A percentile compares a stretch with the other conserved stretches of the same genome.
phyloP scores from a whole-genome alignment of 64 coral and sea anemone genomes.

The Stichodactyla mertensii region DNA sequence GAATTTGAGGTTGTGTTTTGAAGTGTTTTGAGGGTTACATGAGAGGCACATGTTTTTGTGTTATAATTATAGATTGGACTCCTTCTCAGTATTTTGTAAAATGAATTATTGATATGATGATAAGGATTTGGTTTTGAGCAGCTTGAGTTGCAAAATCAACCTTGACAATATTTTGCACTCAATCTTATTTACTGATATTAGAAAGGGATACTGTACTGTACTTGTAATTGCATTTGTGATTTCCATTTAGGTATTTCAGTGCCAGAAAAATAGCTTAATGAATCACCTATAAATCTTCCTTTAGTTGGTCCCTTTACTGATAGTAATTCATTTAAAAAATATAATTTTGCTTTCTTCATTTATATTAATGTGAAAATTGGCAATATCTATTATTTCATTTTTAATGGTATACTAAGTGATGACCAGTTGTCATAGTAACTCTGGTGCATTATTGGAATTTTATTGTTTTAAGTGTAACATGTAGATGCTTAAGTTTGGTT shows the following conservation, averaged over 20 bases:
- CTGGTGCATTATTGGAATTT: not conserved
- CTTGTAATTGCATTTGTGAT: no score
- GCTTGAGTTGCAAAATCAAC: not conserved
- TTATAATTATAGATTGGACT: not conserved
- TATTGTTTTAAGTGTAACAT: not conserved
- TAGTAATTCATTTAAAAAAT: not conserved
- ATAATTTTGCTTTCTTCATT: not conserved
- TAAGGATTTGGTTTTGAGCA: not conserved
- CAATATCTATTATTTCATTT: not conserved
- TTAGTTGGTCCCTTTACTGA: no score
- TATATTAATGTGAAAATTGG: no score
- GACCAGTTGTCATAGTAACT: not conserved
- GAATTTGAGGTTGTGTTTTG: not conserved
- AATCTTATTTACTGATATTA: no score
- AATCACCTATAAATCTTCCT: no score
- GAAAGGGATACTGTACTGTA: no score
- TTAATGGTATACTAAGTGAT: not conserved
- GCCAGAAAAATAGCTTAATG: no score
- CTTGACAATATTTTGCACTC: no score
- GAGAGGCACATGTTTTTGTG: not conserved
- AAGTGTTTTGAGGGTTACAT: not conserved
- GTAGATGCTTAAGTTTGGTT: not conserved
- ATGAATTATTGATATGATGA: conserved; percentile 2
- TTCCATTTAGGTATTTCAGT: no score
- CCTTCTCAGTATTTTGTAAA: not conserved